Evolutionary conservation across 2,797 vertebrate genomes (phyloP).

Genomic region (Acanthopagrus latus): DNA sequence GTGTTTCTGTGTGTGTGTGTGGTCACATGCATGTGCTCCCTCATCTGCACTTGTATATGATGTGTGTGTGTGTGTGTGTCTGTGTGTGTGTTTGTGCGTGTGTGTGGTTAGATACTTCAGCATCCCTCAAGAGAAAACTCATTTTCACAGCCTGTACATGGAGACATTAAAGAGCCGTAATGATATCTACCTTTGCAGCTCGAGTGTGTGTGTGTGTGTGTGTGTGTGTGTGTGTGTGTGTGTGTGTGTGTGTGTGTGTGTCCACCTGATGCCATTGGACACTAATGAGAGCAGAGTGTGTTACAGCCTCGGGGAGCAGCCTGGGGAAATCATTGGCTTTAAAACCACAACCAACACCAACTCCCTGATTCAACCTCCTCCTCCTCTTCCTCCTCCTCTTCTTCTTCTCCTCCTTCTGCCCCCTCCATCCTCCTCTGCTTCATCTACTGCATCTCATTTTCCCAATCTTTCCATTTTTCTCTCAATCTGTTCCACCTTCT

Average conservation of each 20-base stretch:
- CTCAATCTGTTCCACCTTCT: background rate
- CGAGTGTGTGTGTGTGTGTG: background rate
- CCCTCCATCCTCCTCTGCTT: background rate
- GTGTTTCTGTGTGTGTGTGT: constrained; percentile 23
- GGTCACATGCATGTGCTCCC: background rate
- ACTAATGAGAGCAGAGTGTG: constrained; percentile 63
- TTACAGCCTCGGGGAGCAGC: constrained; percentile 35
- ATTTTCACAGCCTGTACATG: constrained; percentile 17
- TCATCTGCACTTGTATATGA: background rate
- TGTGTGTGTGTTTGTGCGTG: constrained; percentile 1
- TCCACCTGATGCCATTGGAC: constrained; percentile 31
- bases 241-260: constrained; percentile 24
- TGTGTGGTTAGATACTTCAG: background rate
- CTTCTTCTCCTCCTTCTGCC: too few species aligned
- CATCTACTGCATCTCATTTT: background rate
- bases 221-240: constrained; percentile 28
- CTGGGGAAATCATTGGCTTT: constrained; percentile 61
- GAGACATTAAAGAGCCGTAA: constrained; percentile 28
- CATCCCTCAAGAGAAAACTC: constrained; percentile 16
- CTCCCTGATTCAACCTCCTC: too few species aligned
- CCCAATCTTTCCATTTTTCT: background rate
- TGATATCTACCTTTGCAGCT: background rate
- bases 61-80: background rate
- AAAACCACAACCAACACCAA: constrained; percentile 19
- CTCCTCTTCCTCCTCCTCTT: too few species aligned